Percentiles rank a stretch among this genome's conserved stretches.
Evolutionary conservation across 2,113 vertebrate genomes (phyloP).

Genomic region (Peromyscus maniculatus): DNA sequence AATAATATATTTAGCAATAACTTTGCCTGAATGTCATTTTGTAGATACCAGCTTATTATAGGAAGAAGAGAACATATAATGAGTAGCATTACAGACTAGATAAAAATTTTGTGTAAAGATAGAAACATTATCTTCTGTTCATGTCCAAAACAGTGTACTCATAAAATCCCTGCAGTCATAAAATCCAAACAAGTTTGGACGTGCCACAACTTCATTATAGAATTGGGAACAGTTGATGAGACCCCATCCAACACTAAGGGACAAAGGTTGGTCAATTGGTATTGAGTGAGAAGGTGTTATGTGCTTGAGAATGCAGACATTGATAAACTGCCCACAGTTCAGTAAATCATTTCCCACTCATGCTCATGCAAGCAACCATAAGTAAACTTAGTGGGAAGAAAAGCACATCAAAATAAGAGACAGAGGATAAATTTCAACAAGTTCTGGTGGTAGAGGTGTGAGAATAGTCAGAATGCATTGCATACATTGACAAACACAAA

Average conservation of each 20-base stretch:
- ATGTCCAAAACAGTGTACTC: neutral
- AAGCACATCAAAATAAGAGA: neutral
- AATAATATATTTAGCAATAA: neutral
- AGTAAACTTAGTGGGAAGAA: neutral
- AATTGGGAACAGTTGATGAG: neutral
- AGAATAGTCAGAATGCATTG: neutral
- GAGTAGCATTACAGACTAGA: neutral
- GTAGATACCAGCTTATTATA: neutral
- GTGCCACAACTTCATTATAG: neutral
- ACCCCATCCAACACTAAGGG: too few species aligned
- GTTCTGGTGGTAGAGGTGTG: neutral
- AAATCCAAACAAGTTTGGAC: too few species aligned
- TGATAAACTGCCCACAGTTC: neutral
- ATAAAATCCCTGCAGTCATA: neutral
- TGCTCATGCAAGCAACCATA: neutral
- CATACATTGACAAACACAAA: neutral
- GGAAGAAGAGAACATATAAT: neutral
- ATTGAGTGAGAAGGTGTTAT: neutral
- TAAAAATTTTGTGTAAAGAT: neutral
- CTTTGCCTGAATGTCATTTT: neutral
- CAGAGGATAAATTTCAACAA: neutral
- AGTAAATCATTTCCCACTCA: neutral
- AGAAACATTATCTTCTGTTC: neutral
- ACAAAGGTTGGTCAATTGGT: too few species aligned
- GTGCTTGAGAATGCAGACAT: neutral